phyloP scores from a whole-genome alignment of 2,113 vertebrate species.

The Cebus imitator region DNA sequence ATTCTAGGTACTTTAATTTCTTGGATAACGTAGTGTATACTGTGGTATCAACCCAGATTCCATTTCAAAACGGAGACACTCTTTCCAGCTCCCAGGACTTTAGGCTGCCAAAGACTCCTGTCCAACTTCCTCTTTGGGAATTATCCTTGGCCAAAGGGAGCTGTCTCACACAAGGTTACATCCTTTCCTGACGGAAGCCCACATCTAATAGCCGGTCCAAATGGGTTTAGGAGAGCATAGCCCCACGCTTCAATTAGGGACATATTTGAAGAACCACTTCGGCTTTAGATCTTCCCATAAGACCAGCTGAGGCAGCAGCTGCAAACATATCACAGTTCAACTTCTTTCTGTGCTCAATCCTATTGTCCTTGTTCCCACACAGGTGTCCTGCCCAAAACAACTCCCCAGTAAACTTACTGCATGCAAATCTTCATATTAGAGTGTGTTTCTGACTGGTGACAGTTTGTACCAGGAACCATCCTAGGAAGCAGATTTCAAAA shows the following conservation, averaged over 20 bases:
- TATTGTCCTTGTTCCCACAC: neutral
- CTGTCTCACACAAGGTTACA: neutral
- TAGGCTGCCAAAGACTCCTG: neutral
- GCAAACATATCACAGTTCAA: neutral
- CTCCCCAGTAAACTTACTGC: neutral
- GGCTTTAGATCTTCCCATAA: neutral
- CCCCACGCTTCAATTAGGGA: neutral
- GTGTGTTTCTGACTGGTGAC: neutral
- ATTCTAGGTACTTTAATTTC: neutral
- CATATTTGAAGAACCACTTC: neutral
- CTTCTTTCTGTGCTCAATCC: neutral
- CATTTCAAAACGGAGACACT: neutral
- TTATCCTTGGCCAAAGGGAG: neutral
- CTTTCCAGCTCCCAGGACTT: neutral
- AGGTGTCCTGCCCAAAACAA: neutral
- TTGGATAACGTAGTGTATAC: neutral
- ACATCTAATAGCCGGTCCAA: neutral
- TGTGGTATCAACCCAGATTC: neutral
- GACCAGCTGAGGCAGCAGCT: neutral
- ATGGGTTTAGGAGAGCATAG: neutral
- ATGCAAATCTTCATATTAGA: neutral
- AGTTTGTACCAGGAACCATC: neutral
- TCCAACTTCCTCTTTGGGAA: neutral
- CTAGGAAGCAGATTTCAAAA: neutral
- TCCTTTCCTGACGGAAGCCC: neutral